Conservation (phyloP, 2,797 vertebrate genomes). For the Enteromius treurensis region DNA sequence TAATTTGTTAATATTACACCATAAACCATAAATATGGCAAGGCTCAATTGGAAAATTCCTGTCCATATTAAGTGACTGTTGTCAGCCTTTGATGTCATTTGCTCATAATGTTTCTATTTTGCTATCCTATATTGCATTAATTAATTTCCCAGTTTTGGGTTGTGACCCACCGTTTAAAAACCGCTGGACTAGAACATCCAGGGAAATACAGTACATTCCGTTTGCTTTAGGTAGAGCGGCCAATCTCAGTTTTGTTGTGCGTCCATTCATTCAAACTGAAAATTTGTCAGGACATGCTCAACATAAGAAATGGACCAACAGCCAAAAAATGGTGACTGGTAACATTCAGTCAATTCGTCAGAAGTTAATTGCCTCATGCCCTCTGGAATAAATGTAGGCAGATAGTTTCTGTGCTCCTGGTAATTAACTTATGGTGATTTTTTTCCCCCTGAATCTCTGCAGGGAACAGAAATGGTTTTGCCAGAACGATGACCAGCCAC, state of each 20-base stretch:
- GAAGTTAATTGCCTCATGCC: slow-evolving; percentile 30
- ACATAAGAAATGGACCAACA: background rate
- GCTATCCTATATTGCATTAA: background rate
- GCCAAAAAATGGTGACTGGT: slow-evolving; percentile 12
- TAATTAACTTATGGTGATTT: slow-evolving; percentile 11
- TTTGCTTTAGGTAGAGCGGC: background rate
- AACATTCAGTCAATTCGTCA: slow-evolving; percentile 19
- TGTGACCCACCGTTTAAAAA: background rate
- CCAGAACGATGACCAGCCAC: background rate
- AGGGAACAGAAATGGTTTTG: background rate
- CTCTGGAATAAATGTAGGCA: slow-evolving; percentile 30
- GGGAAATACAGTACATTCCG: background rate
- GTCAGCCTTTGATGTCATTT: background rate
- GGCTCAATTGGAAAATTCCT: background rate
- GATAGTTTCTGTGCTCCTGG: slow-evolving; percentile 1
- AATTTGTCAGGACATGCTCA: background rate
- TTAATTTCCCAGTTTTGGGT: background rate
- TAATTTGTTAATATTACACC: background rate
- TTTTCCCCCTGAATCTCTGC: background rate
- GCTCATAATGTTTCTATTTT: background rate
- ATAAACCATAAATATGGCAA: background rate
- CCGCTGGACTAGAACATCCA: background rate
- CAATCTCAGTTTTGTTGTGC: background rate
- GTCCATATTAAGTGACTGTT: background rate
- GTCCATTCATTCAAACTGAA: background rate